These are phyloP conservation scores for Fukomys damarensis DNA, from an alignment of 2,113 vertebrate species.

Conservation along the genomic window DNA sequence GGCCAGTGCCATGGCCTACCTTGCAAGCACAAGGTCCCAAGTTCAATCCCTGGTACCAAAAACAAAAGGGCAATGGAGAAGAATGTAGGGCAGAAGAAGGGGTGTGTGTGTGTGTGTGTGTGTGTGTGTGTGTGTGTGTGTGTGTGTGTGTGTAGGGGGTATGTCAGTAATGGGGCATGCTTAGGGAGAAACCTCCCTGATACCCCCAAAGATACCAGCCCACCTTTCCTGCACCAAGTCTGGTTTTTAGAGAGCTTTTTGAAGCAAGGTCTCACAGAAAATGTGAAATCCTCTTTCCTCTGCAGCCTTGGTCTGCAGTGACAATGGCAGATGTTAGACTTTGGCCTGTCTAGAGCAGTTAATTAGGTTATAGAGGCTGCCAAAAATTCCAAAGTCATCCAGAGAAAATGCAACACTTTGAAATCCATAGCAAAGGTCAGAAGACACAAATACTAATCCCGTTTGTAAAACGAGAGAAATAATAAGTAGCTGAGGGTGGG, in stretches of 20 bases:
- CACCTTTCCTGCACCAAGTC: neutral
- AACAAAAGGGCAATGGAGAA: too few relatives aligned
- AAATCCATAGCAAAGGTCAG: constrained; percentile 66
- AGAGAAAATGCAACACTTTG: constrained; percentile 59
- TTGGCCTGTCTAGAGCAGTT: constrained; percentile 73
- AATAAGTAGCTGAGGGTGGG: neutral
- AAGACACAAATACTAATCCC: constrained; percentile 32
- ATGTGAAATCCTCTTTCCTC: constrained; percentile 62
- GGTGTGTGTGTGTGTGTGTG: too few relatives aligned
- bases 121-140: neutral
- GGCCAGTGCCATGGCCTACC: too few relatives aligned
- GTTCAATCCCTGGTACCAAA: too few relatives aligned
- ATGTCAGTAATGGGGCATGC: neutral
- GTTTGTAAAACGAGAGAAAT: constrained; percentile 55
- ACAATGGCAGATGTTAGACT: constrained; percentile 76
- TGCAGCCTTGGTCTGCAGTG: constrained; percentile 71
- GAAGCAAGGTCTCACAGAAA: neutral
- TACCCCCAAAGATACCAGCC: neutral
- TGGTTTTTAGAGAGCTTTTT: neutral
- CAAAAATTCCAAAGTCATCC: constrained; percentile 74
- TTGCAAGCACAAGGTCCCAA: too few relatives aligned
- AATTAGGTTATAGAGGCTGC: constrained; percentile 78
- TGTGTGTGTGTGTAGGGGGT: fast-evolving
- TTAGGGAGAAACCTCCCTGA: neutral
- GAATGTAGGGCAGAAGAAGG: neutral